Conservation (phyloP, 2,888 invertebrate genomes). For the Branchinecta sandiegonensis region DNA sequence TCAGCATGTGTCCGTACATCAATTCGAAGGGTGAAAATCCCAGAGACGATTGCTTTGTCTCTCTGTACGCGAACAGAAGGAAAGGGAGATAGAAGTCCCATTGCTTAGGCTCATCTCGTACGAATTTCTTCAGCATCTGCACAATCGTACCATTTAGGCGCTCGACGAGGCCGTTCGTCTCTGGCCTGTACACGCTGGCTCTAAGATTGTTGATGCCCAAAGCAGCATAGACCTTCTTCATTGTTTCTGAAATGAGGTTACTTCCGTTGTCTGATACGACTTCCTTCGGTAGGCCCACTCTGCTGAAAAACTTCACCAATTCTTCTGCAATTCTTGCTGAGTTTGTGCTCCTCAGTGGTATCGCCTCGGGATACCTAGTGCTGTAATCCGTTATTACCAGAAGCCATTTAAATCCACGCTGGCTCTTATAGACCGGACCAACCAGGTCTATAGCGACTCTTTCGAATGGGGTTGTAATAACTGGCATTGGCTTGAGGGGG, state of each 20-base stretch:
- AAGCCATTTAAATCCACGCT: no score
- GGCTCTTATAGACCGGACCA: no score
- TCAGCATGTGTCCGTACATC: not conserved
- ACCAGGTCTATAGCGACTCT: not conserved
- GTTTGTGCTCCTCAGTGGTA: no score
- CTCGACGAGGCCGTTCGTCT: not conserved
- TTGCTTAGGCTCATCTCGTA: not conserved
- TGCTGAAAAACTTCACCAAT: no score
- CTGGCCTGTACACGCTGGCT: not conserved
- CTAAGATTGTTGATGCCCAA: not conserved
- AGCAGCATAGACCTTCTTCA: not conserved
- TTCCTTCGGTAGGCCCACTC: not conserved
- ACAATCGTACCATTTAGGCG: not conserved
- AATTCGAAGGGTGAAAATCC: no score
- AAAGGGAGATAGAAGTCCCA: no score
- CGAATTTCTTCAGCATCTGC: not conserved
- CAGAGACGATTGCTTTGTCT: no score
- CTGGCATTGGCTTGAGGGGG: not conserved
- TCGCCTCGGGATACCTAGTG: no score
- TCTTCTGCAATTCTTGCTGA: no score
- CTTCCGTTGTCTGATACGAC: not conserved
- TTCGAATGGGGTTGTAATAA: not conserved
- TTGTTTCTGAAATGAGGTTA: not conserved
- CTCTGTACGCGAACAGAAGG: no score
- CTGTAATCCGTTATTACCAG: no score